Base-by-base conservation (phyloP, 2,797 vertebrate species). In the Coranthus polyacanthus region DNA sequence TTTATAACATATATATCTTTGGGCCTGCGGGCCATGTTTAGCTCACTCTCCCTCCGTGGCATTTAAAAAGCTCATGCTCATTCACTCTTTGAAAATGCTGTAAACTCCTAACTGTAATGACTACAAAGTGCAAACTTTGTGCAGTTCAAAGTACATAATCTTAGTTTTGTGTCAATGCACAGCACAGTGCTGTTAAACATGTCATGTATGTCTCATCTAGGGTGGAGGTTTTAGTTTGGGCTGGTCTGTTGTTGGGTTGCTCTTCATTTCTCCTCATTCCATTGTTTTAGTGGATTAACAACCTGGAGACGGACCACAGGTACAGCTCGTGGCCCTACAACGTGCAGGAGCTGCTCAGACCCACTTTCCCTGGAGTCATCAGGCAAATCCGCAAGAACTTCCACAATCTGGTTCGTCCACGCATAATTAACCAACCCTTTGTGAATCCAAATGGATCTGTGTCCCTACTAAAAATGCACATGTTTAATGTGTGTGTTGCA, bases 341-440 rank as follows among this genome's bases (percentile, higher is more conserved):
- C 0, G 91, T 99, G 18, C 98, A 99, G 59, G 98, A 99, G 59
- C 91, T 99, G 57, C 94, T 99, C 70, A 92, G 98, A 15, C 97
- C 98, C 12, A 99, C 98, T 0, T 99, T 99, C 88, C 98, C 97
- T 0, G 98, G 98, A 4, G 98, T 99, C 77, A 98, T 99, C 82
- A 92, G 98, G 63, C 98, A 99, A 85, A 98, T 99, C 49, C 95
- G 98, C 57, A 99, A 97, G 85, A 99, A 99, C 90, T 95, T 99
- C 79, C 97, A 99, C 91, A 99, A 98, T 81, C 93, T 99, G 92
- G 98, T 99, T 82, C 83, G 94, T 90, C 16, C 8, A 0, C 3
- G 13, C 12, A 43, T 4, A 17, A 54, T 37, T 5, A 52, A 43
- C 61, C 20, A 9, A 2, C 21, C 6, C 5, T 12, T 2, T 10